Conservation (phyloP, 2,113 vertebrate genomes). For the Hemiscyllium ocellatum region DNA sequence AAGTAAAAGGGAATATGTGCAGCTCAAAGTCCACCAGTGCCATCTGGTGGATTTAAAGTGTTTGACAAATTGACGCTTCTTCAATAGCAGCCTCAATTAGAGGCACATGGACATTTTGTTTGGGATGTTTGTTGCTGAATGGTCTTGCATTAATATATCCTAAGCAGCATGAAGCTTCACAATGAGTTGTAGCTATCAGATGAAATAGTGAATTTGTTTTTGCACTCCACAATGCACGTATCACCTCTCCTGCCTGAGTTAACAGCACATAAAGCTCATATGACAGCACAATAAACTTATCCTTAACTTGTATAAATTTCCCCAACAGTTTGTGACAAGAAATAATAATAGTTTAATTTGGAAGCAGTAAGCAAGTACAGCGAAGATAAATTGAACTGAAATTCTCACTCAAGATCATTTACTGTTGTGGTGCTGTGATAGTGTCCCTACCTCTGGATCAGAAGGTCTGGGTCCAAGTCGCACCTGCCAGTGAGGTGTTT, state of each 20-base stretch:
- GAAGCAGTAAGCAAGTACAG: not conserved
- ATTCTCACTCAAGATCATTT: not conserved
- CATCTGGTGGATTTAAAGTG: not conserved
- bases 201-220: not conserved
- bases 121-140: not conserved
- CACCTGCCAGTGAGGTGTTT: too few relatives aligned
- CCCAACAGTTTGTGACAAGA: not conserved
- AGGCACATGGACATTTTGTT: not conserved
- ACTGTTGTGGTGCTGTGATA: not conserved
- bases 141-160: not conserved
- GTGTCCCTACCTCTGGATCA: too few relatives aligned
- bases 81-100: not conserved
- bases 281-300: not conserved
- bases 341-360: not conserved
- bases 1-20: constrained; percentile 47
- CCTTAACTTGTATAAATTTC: not conserved
- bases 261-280: not conserved
- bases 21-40: not conserved
- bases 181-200: not conserved
- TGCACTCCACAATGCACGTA: not conserved
- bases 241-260: not conserved
- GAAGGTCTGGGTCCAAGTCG: too few relatives aligned
- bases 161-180: not conserved
- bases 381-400: not conserved
- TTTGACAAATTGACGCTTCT: not conserved